Conservation (phyloP, 2,113 vertebrate species). For the Etia nguti region DNA sequence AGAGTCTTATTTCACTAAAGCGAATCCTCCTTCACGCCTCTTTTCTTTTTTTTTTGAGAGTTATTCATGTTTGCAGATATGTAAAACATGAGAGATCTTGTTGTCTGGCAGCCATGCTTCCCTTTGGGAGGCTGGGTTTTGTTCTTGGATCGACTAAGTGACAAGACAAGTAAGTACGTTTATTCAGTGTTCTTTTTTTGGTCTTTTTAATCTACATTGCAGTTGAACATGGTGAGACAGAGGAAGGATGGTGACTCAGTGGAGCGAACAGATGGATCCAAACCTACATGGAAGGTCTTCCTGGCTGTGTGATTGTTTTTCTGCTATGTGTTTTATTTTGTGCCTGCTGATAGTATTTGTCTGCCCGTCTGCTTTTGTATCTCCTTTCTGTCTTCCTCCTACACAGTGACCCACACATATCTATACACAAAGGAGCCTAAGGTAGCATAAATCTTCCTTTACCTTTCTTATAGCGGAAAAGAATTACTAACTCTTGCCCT, state of each 20-base stretch:
- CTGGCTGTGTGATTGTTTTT: conserved; percentile 49
- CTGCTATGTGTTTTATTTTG: conserved; percentile 28
- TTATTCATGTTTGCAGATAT: conserved; percentile 1
- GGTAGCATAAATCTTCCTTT: not conserved
- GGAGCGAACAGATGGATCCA: conserved; percentile 71
- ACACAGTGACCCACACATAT: not conserved
- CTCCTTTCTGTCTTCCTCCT: not conserved
- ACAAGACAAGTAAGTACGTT: conserved; percentile 10
- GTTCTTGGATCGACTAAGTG: not conserved
- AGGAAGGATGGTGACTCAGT: conserved; percentile 71
- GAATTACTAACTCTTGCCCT: not conserved
- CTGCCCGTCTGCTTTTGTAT: not conserved
- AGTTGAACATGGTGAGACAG: conserved; percentile 70
- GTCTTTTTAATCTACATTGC: conserved; percentile 33
- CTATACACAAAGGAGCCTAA: not conserved
- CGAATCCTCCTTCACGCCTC: not conserved
- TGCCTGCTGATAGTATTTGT: not conserved
- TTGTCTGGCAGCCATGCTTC: conserved; percentile 4
- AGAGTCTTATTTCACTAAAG: not conserved
- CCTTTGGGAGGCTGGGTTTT: not conserved
- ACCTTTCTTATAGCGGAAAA: not conserved
- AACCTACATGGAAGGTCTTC: conserved; percentile 78
- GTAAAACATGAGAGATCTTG: not conserved
- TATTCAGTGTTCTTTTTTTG: not conserved
- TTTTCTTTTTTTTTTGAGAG: not conserved